Evolutionary conservation across 2,797 vertebrate genomes (phyloP).

Genomic region (Notolabrus celidotus): DNA sequence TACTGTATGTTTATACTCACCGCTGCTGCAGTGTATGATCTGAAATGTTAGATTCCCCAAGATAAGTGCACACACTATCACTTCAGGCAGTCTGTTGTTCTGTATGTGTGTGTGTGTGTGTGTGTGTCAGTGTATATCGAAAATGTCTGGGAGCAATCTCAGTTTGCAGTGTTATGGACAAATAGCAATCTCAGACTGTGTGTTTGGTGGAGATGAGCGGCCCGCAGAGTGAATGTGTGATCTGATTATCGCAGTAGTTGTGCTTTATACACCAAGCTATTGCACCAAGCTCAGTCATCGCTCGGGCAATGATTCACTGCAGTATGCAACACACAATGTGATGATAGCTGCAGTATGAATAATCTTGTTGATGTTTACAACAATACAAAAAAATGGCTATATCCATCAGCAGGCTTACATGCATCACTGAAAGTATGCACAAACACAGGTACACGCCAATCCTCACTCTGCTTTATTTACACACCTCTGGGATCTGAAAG

Average conservation of each 20-base stretch:
- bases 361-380: conserved; percentile 13
- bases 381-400: conserved; percentile 3
- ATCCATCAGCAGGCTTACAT: background rate
- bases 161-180: conserved; percentile 8
- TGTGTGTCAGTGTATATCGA: background rate
- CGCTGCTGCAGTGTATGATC: background rate
- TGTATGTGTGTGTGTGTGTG: background rate
- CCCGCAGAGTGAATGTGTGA: background rate
- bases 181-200: conserved; percentile 1
- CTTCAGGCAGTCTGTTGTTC: background rate
- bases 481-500: conserved; percentile 33
- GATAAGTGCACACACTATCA: background rate
- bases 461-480: conserved; percentile 1
- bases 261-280: conserved; percentile 17
- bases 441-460: background rate
- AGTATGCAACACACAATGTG: conserved; percentile 1
- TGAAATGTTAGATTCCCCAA: conserved; percentile 1
- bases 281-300: conserved; percentile 10
- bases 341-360: conserved; percentile 7
- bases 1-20: background rate
- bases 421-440: background rate
- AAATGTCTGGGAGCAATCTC: background rate
- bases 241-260: conserved; percentile 13
- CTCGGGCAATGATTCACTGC: conserved; percentile 21
- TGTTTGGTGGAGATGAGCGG: conserved; percentile 1